Evolutionary conservation across 2,888 invertebrate genomes (phyloP), one percentile per base, ranked within the genome.

Genomic region (Acleris emargana): DNA sequence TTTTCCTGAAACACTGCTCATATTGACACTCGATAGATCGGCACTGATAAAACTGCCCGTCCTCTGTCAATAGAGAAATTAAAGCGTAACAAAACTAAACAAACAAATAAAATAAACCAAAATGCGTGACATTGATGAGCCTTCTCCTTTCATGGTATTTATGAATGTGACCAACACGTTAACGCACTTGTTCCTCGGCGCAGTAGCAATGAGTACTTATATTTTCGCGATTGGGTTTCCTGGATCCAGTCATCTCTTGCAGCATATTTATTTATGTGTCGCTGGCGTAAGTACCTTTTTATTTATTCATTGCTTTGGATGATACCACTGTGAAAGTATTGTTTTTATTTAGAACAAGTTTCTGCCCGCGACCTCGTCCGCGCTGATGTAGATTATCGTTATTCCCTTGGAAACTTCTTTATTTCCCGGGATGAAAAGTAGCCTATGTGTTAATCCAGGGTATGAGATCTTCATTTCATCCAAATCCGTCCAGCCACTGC

Each of bases 181-280:
- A 3, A 83, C 84, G 16, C 80, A 83, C 54, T 63, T 83, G 62
- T 32, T 76, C 1, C 67, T 85, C 5, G 84, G 84, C 20, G 76
- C 73, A 1, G 73, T 81, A 2, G 71, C 76, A 0, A 73, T 81
- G 42, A 68, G 71, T 69, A 78, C 80, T 1, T 71, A 83, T 3
- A 52, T 69, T 1, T 71, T 71, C 42, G 73, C 71, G 3, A 75
- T 71, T 55, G 2, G 32, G 0, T 59, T 64, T 13, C 5, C 22
- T 6, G 50, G 49, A 18, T 5, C 58, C 0, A 3, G 25, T 16
- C 59, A 67, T 22, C 47, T 75, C 0, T 58, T 67, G 17, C 79
- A 77, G 59, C 88, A 88, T 67, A 73, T 88, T 22, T 84, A 80
- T 67, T 74, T 87, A 53, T 80, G 84, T 73, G 78, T 81, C 42